These are phyloP conservation scores for Vicugna pacos DNA, from an alignment of 2,113 vertebrate species.

Conservation along the genomic window DNA sequence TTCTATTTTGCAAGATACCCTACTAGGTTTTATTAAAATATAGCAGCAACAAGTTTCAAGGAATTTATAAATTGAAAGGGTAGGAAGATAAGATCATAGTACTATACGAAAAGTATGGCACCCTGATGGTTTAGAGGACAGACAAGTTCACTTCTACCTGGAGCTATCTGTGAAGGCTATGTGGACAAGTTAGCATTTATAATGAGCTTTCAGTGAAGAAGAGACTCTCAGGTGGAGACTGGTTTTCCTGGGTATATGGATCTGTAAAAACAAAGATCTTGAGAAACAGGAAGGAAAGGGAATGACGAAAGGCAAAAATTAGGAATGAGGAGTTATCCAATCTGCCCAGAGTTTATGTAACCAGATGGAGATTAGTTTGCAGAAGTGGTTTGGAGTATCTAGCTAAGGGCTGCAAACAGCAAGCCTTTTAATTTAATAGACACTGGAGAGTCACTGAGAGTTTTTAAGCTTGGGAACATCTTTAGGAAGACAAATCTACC, in stretches of 20 bases:
- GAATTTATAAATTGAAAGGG: background rate
- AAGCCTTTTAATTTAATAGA: background rate
- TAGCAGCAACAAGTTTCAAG: conserved; percentile 29
- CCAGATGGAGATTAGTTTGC: background rate
- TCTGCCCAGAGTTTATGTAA: background rate
- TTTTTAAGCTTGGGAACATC: background rate
- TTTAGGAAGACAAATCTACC: background rate
- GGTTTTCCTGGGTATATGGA: background rate
- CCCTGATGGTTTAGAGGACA: background rate
- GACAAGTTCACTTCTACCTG: background rate
- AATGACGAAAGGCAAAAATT: background rate
- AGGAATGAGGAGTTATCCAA: background rate
- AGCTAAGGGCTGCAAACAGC: background rate
- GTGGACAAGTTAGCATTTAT: background rate
- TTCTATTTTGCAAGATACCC: background rate
- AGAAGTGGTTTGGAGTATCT: background rate
- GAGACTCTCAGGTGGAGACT: background rate
- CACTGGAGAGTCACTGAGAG: background rate
- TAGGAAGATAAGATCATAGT: background rate
- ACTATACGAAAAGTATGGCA: background rate
- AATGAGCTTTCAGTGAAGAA: conserved; percentile 3
- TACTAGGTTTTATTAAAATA: conserved; percentile 21
- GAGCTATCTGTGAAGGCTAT: background rate
- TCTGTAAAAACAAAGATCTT: background rate
- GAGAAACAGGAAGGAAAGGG: background rate